These are phyloP conservation scores for Rhinogobius similis DNA, from an alignment of 2,113 vertebrate genomes.

Conservation along the genomic window DNA sequence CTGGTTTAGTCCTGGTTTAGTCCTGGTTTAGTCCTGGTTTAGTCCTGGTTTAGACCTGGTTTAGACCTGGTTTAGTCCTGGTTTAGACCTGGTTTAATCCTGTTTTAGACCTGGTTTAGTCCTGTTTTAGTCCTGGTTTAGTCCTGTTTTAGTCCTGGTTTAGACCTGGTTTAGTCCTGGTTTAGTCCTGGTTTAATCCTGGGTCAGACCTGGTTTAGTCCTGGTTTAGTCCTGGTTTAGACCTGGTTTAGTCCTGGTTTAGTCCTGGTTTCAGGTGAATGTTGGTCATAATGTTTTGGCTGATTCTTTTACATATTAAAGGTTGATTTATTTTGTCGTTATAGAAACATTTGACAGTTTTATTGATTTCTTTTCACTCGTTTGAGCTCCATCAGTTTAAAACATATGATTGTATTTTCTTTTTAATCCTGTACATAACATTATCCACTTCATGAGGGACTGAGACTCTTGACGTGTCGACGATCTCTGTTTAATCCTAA, in stretches of 20 bases:
- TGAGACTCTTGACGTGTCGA: too few relatives aligned
- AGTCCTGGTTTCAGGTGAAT: not conserved
- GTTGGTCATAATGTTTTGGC: too few relatives aligned
- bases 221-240: not conserved
- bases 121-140: not conserved
- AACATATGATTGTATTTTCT: too few relatives aligned
- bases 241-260: not conserved
- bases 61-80: not conserved
- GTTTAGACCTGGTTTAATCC: not conserved
- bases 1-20: not conserved
- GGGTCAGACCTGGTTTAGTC: not conserved
- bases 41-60: not conserved
- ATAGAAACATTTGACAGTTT: too few relatives aligned
- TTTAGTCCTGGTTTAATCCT: not conserved
- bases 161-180: not conserved
- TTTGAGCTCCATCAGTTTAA: too few relatives aligned
- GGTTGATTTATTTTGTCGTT: too few relatives aligned
- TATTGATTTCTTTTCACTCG: too few relatives aligned
- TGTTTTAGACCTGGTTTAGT: not conserved
- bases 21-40: not conserved
- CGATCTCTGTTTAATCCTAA: too few relatives aligned
- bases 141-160: not conserved
- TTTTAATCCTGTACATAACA: too few relatives aligned
- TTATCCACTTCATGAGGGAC: too few relatives aligned
- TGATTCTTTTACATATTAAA: too few relatives aligned